Base-by-base conservation (phyloP, 2,797 vertebrate genomes). In the Falco concolor region DNA sequence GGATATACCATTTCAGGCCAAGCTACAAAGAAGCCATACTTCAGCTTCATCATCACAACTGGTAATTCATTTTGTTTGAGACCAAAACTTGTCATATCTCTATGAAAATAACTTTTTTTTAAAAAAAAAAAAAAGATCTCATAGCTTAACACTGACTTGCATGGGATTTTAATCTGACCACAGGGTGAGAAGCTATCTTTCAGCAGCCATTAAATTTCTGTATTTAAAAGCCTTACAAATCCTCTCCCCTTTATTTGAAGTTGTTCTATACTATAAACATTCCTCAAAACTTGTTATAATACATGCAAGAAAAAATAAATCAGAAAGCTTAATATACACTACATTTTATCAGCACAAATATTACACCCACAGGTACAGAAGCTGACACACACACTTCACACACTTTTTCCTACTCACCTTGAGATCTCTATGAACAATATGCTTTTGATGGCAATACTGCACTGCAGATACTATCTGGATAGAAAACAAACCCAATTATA, bases 391-490 rank as follows among this genome's bases (percentile, higher is more conserved):
- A 84, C 8, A 30, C 8, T 34, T 57, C 25, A 82, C 7, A 16
- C 5, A 8, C 14, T 54, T 89, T 83, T 61, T n/a, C 18, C 32
- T 83, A 95, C 98, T 98, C 97, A 99, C 99, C 99, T 99, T 99
- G 93, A 99, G 98, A 98, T 99, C 99, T 98, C 99, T 98, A 97
- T 99, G 99, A 95, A 99, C 99, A 74, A 99, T 99, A 97, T 98
- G 98, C 97, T 99, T 99, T 97, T 99, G 99, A 97, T 99, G 99
- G 97, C 99, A 99, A 98, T 99, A 99, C 97, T 99, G 99, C 97
- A 99, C 99, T 74, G 99, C 99, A 85, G 99, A 99, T 60, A 99
- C 99, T 38, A 99, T 99, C 99, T 99, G 96, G 45, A 97, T 17
- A 86, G 57, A 92, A 97, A 96, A 94, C 64, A 98, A 56, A 30